phyloP scores from a whole-genome alignment of 2,888 invertebrate species.

The Cheilosia urbana region DNA sequence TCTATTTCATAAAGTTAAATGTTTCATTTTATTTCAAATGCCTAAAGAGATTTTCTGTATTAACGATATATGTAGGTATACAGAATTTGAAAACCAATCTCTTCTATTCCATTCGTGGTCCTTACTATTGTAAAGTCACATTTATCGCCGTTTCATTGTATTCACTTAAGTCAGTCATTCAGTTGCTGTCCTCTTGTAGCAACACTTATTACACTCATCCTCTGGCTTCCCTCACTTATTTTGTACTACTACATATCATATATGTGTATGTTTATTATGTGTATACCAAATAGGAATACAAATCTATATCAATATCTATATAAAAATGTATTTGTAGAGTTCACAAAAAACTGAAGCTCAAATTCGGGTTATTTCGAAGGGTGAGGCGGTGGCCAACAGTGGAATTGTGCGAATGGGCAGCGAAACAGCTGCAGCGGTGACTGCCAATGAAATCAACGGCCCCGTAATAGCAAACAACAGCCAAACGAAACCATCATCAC shows the following conservation, averaged over 20 bases:
- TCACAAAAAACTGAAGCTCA: constrained; percentile 81
- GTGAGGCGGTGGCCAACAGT: constrained; percentile 80
- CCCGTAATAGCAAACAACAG: constrained; percentile 40
- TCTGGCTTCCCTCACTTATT: neutral
- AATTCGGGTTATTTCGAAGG: constrained; percentile 82
- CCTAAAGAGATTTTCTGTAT: no score
- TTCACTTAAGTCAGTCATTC: no score
- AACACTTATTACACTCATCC: neutral
- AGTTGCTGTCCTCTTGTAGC: no score
- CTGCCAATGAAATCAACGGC: constrained; percentile 42
- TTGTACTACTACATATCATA: neutral
- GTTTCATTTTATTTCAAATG: no score
- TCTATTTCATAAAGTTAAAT: no score
- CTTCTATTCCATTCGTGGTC: no score
- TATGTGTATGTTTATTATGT: constrained; percentile 10
- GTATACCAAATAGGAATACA: constrained; percentile 29
- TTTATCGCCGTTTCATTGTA: no score
- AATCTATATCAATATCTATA: constrained; percentile 30
- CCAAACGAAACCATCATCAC: constrained; percentile 28
- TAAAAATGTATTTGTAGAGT: constrained; percentile 78
- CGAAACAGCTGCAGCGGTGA: constrained; percentile 61
- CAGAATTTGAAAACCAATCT: no score
- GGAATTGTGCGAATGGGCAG: constrained; percentile 82
- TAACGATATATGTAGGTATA: no score
- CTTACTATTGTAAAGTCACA: no score